These are phyloP conservation scores for Holacanthus passer DNA, from an alignment of 2,113 vertebrate species.

Conservation along the genomic window DNA sequence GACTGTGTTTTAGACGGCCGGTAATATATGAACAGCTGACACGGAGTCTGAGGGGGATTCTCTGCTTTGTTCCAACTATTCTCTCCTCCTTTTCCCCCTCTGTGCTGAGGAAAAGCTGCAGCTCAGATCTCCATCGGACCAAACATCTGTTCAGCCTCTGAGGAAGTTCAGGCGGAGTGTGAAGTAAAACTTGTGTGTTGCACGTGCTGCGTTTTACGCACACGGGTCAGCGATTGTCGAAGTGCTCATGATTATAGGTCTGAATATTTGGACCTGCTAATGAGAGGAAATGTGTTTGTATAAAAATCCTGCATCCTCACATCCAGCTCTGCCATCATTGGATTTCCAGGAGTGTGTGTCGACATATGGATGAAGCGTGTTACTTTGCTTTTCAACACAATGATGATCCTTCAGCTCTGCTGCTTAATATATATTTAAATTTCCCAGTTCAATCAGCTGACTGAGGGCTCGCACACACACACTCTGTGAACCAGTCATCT, in stretches of 20 bases:
- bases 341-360: neutral
- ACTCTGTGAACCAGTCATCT: neutral
- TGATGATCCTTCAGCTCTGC: neutral
- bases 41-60: conserved; percentile 48
- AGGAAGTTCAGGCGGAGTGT: conserved; percentile 62
- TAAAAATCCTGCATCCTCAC: neutral
- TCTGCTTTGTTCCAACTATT: conserved; percentile 38
- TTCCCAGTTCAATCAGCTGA: neutral
- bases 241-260: neutral
- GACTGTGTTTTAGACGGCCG: conserved; percentile 7
- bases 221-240: neutral
- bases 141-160: conserved; percentile 65
- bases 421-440: neutral
- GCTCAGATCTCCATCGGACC: conserved; percentile 58
- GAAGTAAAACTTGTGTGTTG: conserved; percentile 23
- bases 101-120: conserved; percentile 25
- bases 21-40: conserved; percentile 27
- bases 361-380: neutral
- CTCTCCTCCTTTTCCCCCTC: conserved; percentile 28
- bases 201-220: neutral
- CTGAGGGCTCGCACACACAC: neutral
- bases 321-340: neutral
- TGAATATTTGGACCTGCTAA: neutral
- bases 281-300: neutral
- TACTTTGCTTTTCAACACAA: neutral